Evolutionary conservation across 2,888 invertebrate genomes (phyloP).

Genomic region (Lissonota sp.): DNA sequence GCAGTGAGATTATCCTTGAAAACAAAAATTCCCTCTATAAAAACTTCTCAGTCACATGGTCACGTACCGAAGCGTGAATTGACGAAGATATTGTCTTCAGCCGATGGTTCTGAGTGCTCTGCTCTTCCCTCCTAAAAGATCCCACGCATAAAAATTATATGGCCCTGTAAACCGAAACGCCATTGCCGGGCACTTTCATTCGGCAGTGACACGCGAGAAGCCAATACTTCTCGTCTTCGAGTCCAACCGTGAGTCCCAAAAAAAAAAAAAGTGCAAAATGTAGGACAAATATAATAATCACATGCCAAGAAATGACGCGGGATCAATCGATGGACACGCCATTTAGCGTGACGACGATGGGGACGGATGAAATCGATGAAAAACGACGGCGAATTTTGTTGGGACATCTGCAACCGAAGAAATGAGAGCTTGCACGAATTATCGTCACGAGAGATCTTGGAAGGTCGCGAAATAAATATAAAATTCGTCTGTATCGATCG

Average conservation of each 20-base stretch:
- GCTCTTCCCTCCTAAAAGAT: no score
- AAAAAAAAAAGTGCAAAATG: constrained; percentile 16
- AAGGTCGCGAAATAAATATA: constrained; percentile 53
- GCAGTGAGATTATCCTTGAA: no score
- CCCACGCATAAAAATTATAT: no score
- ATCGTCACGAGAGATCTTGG: constrained; percentile 58
- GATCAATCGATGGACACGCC: constrained; percentile 28
- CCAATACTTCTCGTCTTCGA: no score
- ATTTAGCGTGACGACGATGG: constrained; percentile 39
- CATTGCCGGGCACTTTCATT: constrained; percentile 13
- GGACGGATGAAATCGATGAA: constrained; percentile 29
- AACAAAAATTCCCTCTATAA: no score
- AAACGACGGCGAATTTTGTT: not conserved
- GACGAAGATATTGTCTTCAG: no score
- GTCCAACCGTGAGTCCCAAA: no score
- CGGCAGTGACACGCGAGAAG: no score
- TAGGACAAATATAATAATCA: constrained; percentile 36
- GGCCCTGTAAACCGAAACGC: not conserved
- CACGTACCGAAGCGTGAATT: no score
- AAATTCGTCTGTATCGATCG: constrained; percentile 14
- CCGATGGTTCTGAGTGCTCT: no score
- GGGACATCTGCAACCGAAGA: not conserved
- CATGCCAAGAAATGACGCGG: constrained; percentile 1
- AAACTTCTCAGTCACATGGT: no score
- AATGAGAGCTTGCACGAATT: constrained; percentile 43